These are phyloP conservation scores for Sinohyriopsis cumingii DNA, from an alignment of 2,888 invertebrate species.

Conservation along the genomic window DNA sequence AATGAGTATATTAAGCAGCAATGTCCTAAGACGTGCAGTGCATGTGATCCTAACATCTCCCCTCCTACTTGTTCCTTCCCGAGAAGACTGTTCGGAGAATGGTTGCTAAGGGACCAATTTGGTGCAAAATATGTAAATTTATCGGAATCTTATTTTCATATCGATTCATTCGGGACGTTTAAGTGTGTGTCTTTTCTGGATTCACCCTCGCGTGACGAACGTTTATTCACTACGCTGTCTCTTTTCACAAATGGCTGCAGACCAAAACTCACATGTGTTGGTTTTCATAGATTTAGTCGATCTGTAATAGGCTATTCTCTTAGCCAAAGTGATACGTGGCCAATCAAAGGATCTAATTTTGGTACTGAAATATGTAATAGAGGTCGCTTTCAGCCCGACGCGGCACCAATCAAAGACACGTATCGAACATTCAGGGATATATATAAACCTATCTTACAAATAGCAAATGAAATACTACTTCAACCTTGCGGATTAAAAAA, in stretches of 20 bases:
- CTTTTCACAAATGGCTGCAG: constrained; percentile 57
- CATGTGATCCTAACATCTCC: constrained; percentile 44
- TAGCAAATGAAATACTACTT: constrained; percentile 13
- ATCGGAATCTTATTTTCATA: constrained; percentile 33
- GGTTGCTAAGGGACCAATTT: constrained; percentile 37
- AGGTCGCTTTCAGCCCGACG: constrained; percentile 48
- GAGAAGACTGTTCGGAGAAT: constrained; percentile 39
- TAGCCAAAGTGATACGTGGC: constrained; percentile 55
- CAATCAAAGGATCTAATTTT: constrained; percentile 24
- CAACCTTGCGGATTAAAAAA: constrained; percentile 46
- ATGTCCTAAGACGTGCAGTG: constrained; percentile 57
- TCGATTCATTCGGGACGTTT: constrained; percentile 50
- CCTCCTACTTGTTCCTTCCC: constrained; percentile 53
- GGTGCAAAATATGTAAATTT: constrained; percentile 32
- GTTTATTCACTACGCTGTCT: constrained; percentile 52
- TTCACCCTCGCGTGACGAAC: constrained; percentile 34
- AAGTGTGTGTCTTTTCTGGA: constrained; percentile 47
- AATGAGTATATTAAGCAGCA: constrained; percentile 42
- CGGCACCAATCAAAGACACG: constrained; percentile 47
- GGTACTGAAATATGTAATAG: constrained; percentile 42
- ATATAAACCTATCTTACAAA: constrained; percentile 47
- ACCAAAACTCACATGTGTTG: constrained; percentile 58
- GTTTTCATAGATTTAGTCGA: constrained; percentile 41
- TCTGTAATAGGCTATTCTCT: constrained; percentile 49
- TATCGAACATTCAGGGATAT: constrained; percentile 44